These are phyloP conservation scores for Drosophila suboccidentalis DNA, from an alignment of 2,888 invertebrate species.

Conservation along the genomic window DNA sequence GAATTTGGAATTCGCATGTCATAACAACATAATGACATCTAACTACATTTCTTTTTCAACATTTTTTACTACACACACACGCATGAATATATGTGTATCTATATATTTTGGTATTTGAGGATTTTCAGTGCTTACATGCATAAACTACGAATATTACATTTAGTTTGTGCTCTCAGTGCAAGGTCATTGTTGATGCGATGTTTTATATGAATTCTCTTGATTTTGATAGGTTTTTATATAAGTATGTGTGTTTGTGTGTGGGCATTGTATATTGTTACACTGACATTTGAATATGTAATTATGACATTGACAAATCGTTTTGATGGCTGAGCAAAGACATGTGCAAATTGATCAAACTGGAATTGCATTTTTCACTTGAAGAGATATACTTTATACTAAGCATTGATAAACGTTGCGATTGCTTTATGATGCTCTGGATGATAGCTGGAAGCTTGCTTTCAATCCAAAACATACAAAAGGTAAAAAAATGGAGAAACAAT, in stretches of 20 bases:
- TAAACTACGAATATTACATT: slow-evolving; percentile 19
- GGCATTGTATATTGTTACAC: slow-evolving; percentile 15
- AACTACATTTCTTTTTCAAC: slow-evolving; percentile 20
- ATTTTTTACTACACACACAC: not conserved
- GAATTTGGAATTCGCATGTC: slow-evolving; percentile 67
- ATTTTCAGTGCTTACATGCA: slow-evolving; percentile 18
- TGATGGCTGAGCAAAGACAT: slow-evolving; percentile 8
- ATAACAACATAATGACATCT: slow-evolving; percentile 77
- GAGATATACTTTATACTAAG: not conserved
- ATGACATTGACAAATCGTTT: slow-evolving; percentile 46
- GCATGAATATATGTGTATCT: too few species aligned
- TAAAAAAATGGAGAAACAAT: too few species aligned
- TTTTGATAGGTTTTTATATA: slow-evolving; percentile 32
- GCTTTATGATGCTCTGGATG: not conserved
- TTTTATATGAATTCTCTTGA: slow-evolving; percentile 52
- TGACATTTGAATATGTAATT: slow-evolving; percentile 43
- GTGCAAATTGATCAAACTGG: not conserved
- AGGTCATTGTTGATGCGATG: slow-evolving; percentile 51
- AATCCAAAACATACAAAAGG: too few species aligned
- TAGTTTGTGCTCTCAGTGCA: slow-evolving; percentile 30
- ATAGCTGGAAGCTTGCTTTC: not conserved
- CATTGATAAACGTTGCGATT: not conserved
- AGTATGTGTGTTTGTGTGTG: slow-evolving; percentile 3
- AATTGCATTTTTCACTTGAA: not conserved
- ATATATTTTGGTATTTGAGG: slow-evolving; percentile 4